Base-by-base conservation (phyloP, 2,888 invertebrate species). In the Protonemura montana region DNA sequence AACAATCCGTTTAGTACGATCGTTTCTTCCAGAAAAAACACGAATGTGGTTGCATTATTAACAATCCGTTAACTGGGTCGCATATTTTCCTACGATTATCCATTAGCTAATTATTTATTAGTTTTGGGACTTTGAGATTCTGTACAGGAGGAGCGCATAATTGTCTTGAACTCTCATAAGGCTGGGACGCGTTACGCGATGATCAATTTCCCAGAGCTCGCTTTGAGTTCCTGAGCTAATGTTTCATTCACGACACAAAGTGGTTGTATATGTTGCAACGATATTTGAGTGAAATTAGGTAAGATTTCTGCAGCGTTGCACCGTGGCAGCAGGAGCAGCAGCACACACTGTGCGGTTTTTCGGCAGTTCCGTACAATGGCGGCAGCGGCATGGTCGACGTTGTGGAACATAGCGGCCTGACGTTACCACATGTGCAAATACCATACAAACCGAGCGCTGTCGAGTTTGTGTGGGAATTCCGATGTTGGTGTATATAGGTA, bases 311-410 rank as follows among this genome's bases (percentile, higher is more conserved):
- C 59, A 59, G 59, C 59, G 59, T 21, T 59, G 59, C 59, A 59
- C 59, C 13, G 13, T 35, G 5, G 13, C 59, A n/a, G n/a, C n/a
- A n/a, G n/a, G n/a, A n/a, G n/a, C n/a, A n/a, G n/a, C n/a, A n/a
- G n/a, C n/a, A n/a, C n/a, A n/a, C n/a, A n/a, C n/a, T n/a, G 59
- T 59, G 59, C 59, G 59, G 59, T 59, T 59, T 59, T 59, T 59
- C 13, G 59, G 59, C 35, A 35, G 35, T 10, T 35, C 35, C 21
- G 59, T 16, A 59, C 59, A 59, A 21, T 59, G 59, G 59, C 59
- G 59, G 59, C 59, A 21, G 59, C 59, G 59, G 59, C 59, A 21
- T 10, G 59, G 59, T 10, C 59, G 59, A 21, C 59, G 59, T 21
- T 10, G 59, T 59, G 13, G 59, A 21, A 13, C 59, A 21, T n/a